Percentiles rank a stretch among this genome's conserved stretches.
These are phyloP conservation scores for Solen grandis DNA, from an alignment of 1,140 invertebrate genomes.

Conservation along the genomic window DNA sequence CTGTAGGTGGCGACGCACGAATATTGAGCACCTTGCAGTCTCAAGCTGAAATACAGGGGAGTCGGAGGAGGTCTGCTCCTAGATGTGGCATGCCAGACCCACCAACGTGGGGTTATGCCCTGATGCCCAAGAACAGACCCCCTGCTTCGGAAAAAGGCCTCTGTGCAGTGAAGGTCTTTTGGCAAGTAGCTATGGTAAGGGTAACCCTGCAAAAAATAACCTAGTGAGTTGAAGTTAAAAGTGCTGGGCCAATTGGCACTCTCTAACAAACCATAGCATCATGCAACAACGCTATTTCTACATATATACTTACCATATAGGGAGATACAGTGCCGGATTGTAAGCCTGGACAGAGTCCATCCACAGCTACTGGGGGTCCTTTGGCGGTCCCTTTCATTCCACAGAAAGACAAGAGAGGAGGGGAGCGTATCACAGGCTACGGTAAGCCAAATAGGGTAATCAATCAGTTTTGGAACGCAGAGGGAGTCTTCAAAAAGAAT, in stretches of 20 bases:
- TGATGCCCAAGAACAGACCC: not conserved
- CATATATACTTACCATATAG: not conserved
- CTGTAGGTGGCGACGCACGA: too few species aligned
- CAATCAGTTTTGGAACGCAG: conserved; percentile 51
- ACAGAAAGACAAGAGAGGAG: not conserved
- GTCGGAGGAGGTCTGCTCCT: not conserved
- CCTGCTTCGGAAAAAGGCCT: not conserved
- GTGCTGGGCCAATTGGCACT: too few species aligned
- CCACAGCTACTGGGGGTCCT: not conserved
- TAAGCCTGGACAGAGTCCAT: not conserved
- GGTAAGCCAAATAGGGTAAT: not conserved
- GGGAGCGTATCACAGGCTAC: not conserved
- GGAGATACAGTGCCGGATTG: not conserved
- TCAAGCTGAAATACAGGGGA: not conserved
- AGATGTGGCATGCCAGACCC: not conserved
- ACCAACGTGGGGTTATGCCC: not conserved
- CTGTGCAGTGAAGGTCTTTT: too few species aligned
- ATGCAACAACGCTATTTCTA: not conserved
- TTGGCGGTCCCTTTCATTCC: not conserved
- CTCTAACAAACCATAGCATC: too few species aligned
- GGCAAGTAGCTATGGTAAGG: not conserved
- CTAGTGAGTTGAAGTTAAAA: not conserved
- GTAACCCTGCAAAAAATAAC: not conserved
- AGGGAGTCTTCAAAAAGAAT: conserved; percentile 48
- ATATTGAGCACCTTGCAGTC: not conserved